These are phyloP conservation scores for Octonoba sinensis DNA, from an alignment of 2,888 invertebrate genomes.

Conservation along the genomic window DNA sequence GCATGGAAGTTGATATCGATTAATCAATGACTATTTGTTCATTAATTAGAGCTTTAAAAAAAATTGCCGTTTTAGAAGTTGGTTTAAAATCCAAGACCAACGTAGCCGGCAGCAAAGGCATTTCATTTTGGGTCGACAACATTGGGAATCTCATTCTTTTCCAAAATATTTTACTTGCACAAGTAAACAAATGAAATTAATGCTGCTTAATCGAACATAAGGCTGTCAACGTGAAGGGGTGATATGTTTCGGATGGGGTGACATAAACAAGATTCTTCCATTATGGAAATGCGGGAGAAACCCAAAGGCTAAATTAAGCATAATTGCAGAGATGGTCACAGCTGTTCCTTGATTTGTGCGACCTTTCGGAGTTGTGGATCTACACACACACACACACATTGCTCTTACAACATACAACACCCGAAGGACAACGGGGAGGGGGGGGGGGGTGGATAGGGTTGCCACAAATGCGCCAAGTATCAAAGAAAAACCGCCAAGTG, in stretches of 20 bases:
- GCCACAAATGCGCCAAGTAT: slow-evolving; percentile 53
- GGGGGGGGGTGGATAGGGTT: slow-evolving; percentile 43
- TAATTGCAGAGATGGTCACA: slow-evolving; percentile 62
- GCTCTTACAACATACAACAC: slow-evolving; percentile 22
- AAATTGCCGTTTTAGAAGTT: no score
- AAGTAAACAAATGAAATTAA: no score
- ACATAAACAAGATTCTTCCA: slow-evolving; percentile 61
- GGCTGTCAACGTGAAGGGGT: slow-evolving; percentile 20
- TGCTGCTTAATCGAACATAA: no score
- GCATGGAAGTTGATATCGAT: no score
- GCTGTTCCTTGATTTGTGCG: slow-evolving; percentile 63
- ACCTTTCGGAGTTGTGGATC: slow-evolving; percentile 55
- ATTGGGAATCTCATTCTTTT: no score
- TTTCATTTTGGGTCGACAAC: no score
- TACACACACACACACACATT: slow-evolving; percentile 31
- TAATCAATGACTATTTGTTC: no score
- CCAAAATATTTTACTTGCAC: no score
- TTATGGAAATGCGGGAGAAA: slow-evolving; percentile 52
- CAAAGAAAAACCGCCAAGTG: slow-evolving; percentile 30
- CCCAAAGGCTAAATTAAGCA: slow-evolving; percentile 45
- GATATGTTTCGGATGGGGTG: slow-evolving; percentile 38
- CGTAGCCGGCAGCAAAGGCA: no score
- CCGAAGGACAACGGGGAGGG: slow-evolving; percentile 36
- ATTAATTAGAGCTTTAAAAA: no score
- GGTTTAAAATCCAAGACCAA: no score